Base-by-base conservation (phyloP, 2,888 invertebrate genomes). In the Tetheella fluctuosa region DNA sequence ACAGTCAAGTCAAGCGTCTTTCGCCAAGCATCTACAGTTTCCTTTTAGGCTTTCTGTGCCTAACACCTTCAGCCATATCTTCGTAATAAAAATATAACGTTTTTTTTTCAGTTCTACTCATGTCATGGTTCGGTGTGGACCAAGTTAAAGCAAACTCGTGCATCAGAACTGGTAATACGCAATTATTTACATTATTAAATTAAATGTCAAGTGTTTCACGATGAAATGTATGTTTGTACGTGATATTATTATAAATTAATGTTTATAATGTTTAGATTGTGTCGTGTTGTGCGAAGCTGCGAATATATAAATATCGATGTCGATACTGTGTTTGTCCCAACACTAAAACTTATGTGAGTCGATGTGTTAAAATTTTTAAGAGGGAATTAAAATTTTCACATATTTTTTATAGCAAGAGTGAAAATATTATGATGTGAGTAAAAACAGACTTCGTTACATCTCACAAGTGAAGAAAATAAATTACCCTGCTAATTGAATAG, bases 111-210 rank as follows among this genome's bases (percentile, higher is more conserved):
- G 93, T 93, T 81, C 90, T 93, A 76, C 91, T 93, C 79, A 90
- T 93, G 90, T 93, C 93, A 79, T 93, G 93, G 93, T 90, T 93
- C 77, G 93, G 93, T 68, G 92, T 88, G 82, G 92, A 93, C 78
- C 86, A 92, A 84, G 91, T 90, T 58, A 90, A 91, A 80, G 88
- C 83, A 52, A 93, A 92, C 73, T 92, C 93, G 67, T 93, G 93
- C 85, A 90, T 93, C 71, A 82, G 92, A 80, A 93, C 93, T 74
- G 93, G 93, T 93, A 93, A 91, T 85, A 79, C 73, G 71, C 68
- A 48, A 48, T 48, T 10, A 20, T 48, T 68, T 64, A 63, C 63
- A 63, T 65, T 69, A 63, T 20, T 60, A 62, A 62, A 67, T 59
- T 65, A 65, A 57, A 62, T 65, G 61, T 64, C 59, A 61, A 61